phyloP scores from a whole-genome alignment of 2,888 invertebrate genomes.

The Trichopoda pennipes region DNA sequence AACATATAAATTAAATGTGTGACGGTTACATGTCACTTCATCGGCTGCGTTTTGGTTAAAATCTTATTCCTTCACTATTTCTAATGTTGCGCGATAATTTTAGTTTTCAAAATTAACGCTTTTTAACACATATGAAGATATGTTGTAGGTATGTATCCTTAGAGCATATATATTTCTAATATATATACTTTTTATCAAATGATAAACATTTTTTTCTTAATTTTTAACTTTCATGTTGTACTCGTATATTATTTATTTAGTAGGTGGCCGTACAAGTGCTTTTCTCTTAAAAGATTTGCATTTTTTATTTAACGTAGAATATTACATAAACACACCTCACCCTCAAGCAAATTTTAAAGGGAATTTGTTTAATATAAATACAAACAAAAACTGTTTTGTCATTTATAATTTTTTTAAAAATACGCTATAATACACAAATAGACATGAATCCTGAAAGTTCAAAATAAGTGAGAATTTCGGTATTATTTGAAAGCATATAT shows the following conservation, averaged over 20 bases:
- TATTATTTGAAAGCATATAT: too few relatives aligned
- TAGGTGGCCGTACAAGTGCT: background rate
- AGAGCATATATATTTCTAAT: background rate
- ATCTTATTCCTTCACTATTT: background rate
- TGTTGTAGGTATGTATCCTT: background rate
- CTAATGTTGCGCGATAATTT: constrained; percentile 24
- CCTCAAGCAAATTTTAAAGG: too few relatives aligned
- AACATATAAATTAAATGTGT: constrained; percentile 1
- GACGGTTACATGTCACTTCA: constrained; percentile 51
- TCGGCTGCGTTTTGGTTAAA: constrained; percentile 48
- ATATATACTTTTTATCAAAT: constrained; percentile 1
- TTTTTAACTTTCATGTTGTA: constrained; percentile 18
- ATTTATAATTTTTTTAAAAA: too few relatives aligned
- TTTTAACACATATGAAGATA: background rate
- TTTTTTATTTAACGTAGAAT: background rate
- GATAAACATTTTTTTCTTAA: background rate
- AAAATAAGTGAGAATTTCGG: too few relatives aligned
- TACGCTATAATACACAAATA: too few relatives aligned
- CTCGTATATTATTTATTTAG: constrained; percentile 18
- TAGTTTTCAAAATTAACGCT: background rate
- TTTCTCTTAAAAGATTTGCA: background rate
- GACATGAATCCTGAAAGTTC: too few relatives aligned
- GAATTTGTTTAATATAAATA: too few relatives aligned
- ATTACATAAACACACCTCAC: too few relatives aligned
- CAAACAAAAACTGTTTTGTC: too few relatives aligned